These are phyloP conservation scores for Saguinus midas DNA, from an alignment of 2,113 vertebrate genomes.

Conservation along the genomic window DNA sequence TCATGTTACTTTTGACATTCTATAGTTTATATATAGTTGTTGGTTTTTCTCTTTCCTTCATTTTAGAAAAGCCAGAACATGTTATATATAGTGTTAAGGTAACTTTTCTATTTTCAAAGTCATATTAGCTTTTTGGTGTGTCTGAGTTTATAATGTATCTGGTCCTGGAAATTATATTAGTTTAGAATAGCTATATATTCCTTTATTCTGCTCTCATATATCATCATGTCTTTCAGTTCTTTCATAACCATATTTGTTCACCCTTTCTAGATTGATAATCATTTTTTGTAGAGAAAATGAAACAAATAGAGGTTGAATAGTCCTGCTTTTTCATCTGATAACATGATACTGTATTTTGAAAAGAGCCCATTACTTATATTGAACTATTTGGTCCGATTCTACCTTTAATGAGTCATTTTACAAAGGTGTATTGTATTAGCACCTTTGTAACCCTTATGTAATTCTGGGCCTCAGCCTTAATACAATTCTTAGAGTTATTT, in stretches of 20 bases:
- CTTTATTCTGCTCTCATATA: not conserved
- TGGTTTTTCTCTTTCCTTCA: not conserved
- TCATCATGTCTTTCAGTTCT: not conserved
- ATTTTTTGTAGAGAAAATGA: conserved; percentile 8
- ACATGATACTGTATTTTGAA: not conserved
- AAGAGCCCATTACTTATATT: not conserved
- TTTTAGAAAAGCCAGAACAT: not conserved
- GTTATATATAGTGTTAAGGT: not conserved
- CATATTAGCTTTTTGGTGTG: not conserved
- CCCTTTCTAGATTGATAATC: not conserved
- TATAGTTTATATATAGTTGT: not conserved
- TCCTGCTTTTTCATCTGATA: not conserved
- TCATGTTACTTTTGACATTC: not conserved
- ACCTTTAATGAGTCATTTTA: not conserved
- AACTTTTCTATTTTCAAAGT: not conserved
- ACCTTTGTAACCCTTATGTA: not conserved
- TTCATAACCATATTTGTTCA: not conserved
- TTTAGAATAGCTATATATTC: not conserved
- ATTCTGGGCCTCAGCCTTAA: not conserved
- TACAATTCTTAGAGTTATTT: not conserved
- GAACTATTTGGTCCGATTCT: not conserved
- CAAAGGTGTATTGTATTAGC: not conserved
- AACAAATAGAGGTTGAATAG: not conserved
- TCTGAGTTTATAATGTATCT: not conserved
- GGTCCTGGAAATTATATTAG: not conserved